These are phyloP conservation scores for Schizotus pectinicornis DNA, from an alignment of 2,888 invertebrate genomes.

Conservation along the genomic window DNA sequence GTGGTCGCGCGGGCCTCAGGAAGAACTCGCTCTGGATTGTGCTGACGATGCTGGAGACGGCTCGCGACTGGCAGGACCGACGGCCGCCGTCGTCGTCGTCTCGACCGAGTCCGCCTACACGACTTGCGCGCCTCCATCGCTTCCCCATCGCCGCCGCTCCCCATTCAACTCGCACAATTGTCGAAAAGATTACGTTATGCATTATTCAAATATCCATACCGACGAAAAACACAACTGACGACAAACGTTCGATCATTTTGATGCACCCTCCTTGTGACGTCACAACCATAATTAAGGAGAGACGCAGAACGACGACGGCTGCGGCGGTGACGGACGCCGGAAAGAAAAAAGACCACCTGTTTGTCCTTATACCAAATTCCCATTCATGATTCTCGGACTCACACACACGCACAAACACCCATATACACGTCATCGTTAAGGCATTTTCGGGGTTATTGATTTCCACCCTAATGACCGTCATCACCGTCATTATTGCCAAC, in stretches of 20 bases:
- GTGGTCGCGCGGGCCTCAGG: conserved; percentile 16
- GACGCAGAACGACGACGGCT: no score
- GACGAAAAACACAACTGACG: neutral
- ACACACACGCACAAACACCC: neutral
- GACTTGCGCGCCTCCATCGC: conserved; percentile 40
- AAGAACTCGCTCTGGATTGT: conserved; percentile 29
- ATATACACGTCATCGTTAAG: conserved; percentile 3
- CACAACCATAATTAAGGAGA: no score
- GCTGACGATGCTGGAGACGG: conserved; percentile 50
- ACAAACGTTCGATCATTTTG: no score
- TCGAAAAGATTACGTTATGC: conserved; percentile 32
- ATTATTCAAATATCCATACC: conserved; percentile 22
- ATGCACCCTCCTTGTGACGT: no score
- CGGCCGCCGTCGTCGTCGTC: conserved; percentile 56
- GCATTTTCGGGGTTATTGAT: conserved; percentile 1
- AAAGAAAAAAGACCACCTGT: conserved; percentile 30
- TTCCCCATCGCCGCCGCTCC: conserved; percentile 41
- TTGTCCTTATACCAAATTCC: conserved; percentile 19
- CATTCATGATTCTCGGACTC: conserved; percentile 17
- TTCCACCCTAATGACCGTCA: neutral
- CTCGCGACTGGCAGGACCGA: conserved; percentile 58
- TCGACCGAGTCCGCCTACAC: conserved; percentile 50
- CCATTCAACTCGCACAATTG: conserved; percentile 52
- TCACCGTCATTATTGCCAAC: no score
- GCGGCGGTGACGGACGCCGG: neutral